Evolutionary conservation across 2,888 invertebrate species (phyloP).

Genomic region (Tuberolachnus salignus): DNA sequence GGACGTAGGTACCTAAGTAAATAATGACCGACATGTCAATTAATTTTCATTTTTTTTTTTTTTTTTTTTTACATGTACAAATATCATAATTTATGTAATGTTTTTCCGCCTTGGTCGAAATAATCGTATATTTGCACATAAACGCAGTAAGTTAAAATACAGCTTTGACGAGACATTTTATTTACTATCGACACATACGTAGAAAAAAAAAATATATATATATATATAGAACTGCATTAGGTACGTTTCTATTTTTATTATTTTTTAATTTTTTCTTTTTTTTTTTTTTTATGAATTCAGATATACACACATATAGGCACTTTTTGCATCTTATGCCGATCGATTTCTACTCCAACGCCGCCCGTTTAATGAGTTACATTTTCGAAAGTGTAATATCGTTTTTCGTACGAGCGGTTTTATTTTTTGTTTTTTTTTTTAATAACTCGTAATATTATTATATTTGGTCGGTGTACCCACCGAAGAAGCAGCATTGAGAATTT

Average conservation of each 20-base stretch:
- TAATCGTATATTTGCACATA: too few species aligned
- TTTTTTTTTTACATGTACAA: too few species aligned
- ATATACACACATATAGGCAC: background rate
- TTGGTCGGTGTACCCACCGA: too few species aligned
- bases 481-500: background rate
- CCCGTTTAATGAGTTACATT: conserved; percentile 1
- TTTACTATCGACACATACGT: too few species aligned
- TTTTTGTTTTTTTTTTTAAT: background rate
- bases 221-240: background rate
- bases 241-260: too few species aligned
- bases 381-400: background rate
- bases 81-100: too few species aligned
- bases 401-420: background rate
- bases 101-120: too few species aligned
- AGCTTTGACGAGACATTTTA: too few species aligned
- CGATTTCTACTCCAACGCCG: conserved; percentile 4
- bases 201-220: too few species aligned
- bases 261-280: background rate
- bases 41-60: too few species aligned
- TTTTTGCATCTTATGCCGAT: background rate
- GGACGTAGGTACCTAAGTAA: background rate
- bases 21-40: background rate
- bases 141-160: too few species aligned
- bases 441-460: background rate
- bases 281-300: background rate